Conservation (phyloP, 2,888 invertebrate species). For the Perizoma flavofasciatum region DNA sequence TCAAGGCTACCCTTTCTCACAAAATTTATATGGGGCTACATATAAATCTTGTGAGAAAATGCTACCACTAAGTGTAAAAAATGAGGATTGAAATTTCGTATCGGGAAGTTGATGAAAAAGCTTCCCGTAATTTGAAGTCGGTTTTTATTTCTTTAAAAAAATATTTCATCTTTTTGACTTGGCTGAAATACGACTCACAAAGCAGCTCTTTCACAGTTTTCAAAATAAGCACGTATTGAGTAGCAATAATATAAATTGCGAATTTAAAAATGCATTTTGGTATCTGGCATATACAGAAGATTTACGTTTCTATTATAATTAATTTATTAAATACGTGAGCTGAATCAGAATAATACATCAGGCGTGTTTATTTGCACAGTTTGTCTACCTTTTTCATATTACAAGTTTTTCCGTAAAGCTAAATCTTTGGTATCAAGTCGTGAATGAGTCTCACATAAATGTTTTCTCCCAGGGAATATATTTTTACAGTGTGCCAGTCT, state of each 20-base stretch:
- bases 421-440: slow-evolving; percentile 43
- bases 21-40: too few relatives aligned
- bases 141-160: too few relatives aligned
- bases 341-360: slow-evolving; percentile 38
- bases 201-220: background rate
- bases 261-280: slow-evolving; percentile 5
- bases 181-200: background rate
- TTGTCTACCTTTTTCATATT: slow-evolving; percentile 40
- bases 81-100: too few relatives aligned
- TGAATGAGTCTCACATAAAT: slow-evolving; percentile 52
- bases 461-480: slow-evolving; percentile 53
- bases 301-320: slow-evolving; percentile 21
- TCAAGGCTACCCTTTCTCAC: too few relatives aligned
- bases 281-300: slow-evolving; percentile 2
- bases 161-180: too few relatives aligned
- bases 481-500: slow-evolving; percentile 50
- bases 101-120: too few relatives aligned
- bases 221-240: too few relatives aligned
- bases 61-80: too few relatives aligned
- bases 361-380: slow-evolving; percentile 38
- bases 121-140: too few relatives aligned
- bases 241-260: background rate
- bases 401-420: slow-evolving; percentile 29
- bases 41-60: too few relatives aligned
- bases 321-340: slow-evolving; percentile 39